Conservation (phyloP, 1,140 invertebrate species). For the Polypedilum pembai region DNA sequence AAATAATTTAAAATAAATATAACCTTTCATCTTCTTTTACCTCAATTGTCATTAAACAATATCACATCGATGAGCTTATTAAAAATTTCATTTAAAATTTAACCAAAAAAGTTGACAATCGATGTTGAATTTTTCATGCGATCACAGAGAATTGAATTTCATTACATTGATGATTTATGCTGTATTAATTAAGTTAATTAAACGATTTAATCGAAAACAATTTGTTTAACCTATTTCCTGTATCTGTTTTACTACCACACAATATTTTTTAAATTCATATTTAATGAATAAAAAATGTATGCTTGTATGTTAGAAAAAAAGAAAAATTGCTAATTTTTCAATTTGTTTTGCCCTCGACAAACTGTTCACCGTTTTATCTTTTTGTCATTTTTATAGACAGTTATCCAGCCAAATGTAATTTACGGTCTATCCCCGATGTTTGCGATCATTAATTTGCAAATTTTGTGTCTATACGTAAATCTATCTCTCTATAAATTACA, state of each 20-base stretch:
- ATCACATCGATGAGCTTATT: too few species aligned
- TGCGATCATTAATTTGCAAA: not conserved
- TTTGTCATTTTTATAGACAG: not conserved
- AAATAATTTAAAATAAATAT: too few species aligned
- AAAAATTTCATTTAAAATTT: too few species aligned
- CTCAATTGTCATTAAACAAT: too few species aligned
- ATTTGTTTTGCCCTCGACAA: not conserved
- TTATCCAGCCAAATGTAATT: not conserved
- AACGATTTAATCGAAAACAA: not conserved
- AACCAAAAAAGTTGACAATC: too few species aligned
- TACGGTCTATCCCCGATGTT: not conserved
- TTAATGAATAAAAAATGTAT: too few species aligned
- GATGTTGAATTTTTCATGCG: too few species aligned
- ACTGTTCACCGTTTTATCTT: not conserved
- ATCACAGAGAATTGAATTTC: too few species aligned
- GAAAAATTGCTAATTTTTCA: not conserved
- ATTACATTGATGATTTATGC: too few species aligned
- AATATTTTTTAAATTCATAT: not conserved
- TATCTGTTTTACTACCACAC: not conserved
- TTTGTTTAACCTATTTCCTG: not conserved
- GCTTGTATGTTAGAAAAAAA: too few species aligned
- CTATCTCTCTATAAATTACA: too few species aligned
- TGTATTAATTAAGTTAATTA: conserved; percentile 1
- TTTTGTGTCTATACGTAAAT: not conserved
- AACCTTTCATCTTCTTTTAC: too few species aligned